These are phyloP conservation scores for Drosophila subpulchrella DNA, from an alignment of 1,140 invertebrate species.

Conservation along the genomic window DNA sequence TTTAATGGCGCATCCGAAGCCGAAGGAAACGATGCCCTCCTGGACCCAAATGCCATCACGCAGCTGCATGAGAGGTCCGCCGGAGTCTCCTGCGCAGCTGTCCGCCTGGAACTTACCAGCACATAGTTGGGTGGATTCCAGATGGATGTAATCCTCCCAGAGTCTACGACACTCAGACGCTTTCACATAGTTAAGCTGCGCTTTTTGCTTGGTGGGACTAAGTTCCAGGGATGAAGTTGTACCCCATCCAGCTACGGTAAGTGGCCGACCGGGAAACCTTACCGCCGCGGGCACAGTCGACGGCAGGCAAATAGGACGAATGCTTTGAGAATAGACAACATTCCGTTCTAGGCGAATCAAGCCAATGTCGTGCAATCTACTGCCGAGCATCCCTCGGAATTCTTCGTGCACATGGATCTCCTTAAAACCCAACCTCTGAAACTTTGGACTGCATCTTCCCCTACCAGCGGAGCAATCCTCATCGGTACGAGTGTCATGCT, in stretches of 20 bases:
- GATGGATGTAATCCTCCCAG: slow-evolving; percentile 26
- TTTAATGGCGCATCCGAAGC: slow-evolving; percentile 83
- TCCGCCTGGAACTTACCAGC: slow-evolving; percentile 87
- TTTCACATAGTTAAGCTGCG: slow-evolving; percentile 24
- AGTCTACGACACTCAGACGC: slow-evolving; percentile 28
- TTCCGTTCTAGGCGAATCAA: slow-evolving; percentile 83
- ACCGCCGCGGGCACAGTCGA: slow-evolving; percentile 43
- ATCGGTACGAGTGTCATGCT: slow-evolving; percentile 84
- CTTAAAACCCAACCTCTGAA: slow-evolving; percentile 62
- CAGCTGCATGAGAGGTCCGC: slow-evolving; percentile 87
- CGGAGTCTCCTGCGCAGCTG: slow-evolving; percentile 89
- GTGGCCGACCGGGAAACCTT: slow-evolving; percentile 50
- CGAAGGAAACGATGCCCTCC: slow-evolving; percentile 86
- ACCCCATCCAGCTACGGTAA: slow-evolving; percentile 89
- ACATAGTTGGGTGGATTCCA: slow-evolving; percentile 85
- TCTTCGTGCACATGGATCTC: slow-evolving; percentile 83
- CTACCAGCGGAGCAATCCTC: slow-evolving; percentile 83
- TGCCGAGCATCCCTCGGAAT: slow-evolving; percentile 53
- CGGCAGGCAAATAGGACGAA: slow-evolving; percentile 87
- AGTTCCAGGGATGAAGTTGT: slow-evolving; percentile 84
- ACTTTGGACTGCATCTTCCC: slow-evolving; percentile 56
- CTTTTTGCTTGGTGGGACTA: slow-evolving; percentile 64
- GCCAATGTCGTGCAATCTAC: slow-evolving; percentile 85
- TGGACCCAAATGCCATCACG: slow-evolving; percentile 85
- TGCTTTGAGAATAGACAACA: slow-evolving; percentile 84